Evolutionary conservation across 2,888 invertebrate genomes (phyloP).

Genomic region (Rotaria macrura): DNA sequence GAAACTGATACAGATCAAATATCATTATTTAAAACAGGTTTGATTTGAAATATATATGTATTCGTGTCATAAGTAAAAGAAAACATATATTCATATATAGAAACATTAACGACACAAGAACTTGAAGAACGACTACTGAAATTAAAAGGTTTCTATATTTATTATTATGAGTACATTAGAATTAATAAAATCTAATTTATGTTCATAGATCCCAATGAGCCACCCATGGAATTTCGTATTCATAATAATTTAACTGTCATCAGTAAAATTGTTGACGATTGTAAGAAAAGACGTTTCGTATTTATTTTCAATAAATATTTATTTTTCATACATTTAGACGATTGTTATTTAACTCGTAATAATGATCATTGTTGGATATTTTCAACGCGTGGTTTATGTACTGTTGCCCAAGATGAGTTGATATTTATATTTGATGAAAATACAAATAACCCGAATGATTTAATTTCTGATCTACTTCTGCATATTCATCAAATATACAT

Average conservation of each 20-base stretch:
- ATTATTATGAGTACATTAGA: neutral
- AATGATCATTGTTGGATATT: conserved; percentile 58
- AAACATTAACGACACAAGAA: neutral
- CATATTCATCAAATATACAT: conserved; percentile 64
- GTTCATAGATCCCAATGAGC: neutral
- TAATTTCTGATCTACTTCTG: conserved; percentile 60
- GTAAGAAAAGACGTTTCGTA: neutral
- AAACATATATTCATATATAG: neutral
- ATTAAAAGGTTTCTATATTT: neutral
- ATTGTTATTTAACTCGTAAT: neutral
- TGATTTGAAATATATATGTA: neutral
- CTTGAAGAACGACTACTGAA: neutral
- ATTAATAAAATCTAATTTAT: neutral
- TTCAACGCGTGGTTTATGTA: conserved; percentile 64
- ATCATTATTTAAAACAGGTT: neutral
- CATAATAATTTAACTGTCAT: neutral
- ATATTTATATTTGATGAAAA: conserved; percentile 63
- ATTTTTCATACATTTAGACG: neutral
- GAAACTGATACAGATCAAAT: neutral
- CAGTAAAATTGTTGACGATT: neutral
- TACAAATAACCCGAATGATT: conserved; percentile 52
- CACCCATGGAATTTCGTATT: neutral
- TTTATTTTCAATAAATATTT: neutral
- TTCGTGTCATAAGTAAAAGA: neutral
- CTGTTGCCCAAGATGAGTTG: conserved; percentile 72